Base-by-base conservation (phyloP, 2,113 vertebrate species). In the Reinhardtius hippoglossoides region DNA sequence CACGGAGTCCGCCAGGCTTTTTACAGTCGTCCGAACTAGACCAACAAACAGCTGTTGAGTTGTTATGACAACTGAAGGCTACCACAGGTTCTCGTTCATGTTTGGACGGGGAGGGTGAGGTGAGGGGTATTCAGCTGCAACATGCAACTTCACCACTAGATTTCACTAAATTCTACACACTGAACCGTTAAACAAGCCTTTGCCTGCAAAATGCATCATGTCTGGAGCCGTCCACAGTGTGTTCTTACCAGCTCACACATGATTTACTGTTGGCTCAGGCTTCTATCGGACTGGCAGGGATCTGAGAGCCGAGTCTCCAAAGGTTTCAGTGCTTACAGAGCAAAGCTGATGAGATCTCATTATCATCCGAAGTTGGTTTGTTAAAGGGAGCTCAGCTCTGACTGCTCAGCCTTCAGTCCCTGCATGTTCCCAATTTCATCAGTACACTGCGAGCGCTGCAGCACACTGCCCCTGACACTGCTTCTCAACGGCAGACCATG, bases 311-410 rank as follows among this genome's bases (percentile, higher is more conserved):
- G 9, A 23, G 68, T 77, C 66, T 85, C 83, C 26, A 18, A 82
- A 76, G 76, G 66, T 69, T 70, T 79, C 55, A 1, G 13, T 55
- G 69, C 81, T 80, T 63, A 18, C 50, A 54, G 78, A 78, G 67
- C 57, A 42, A 55, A 81, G 61, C 74, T 59, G 72, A 57, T n/a
- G 50, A 73, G 54, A 74, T 81, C 79, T 77, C 64, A 56, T 88
- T 80, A 84, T 55, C n/a, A 26, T 85, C 58, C 83, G 58, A 64
- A 71, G 61, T 60, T 76, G n/a, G 60, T 24, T 31, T 10, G 66
- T 35, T 40, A 31, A n/a, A 42, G 42, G 37, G 44, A 80, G 64
- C 46, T 46, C 46, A 58, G 21, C 18, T 35, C 37, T 26, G 46
- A 55, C 62, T 57, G 7, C 26, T 67, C 57, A 21, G 15, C 46